phyloP scores from a whole-genome alignment of 2,113 vertebrate species.

The Propithecus coquereli region DNA sequence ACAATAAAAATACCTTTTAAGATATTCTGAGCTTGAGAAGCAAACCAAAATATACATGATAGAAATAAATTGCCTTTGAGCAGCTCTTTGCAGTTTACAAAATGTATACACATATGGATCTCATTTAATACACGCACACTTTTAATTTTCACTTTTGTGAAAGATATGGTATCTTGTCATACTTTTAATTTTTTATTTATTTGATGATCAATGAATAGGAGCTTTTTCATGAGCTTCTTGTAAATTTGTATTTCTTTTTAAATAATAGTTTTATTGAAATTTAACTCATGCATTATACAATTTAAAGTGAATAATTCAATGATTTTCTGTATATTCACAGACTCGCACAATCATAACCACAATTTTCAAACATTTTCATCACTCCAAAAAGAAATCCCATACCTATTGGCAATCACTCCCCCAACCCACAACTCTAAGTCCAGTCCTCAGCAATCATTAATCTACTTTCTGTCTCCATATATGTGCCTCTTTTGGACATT shows the following conservation, averaged over 20 bases:
- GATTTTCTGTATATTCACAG: background rate
- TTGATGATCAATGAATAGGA: background rate
- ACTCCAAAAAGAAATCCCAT: background rate
- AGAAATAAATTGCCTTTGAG: background rate
- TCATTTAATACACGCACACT: background rate
- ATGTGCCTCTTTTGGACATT: background rate
- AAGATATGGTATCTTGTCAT: background rate
- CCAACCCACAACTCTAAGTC: background rate
- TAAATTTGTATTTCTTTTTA: slow-evolving; percentile 17
- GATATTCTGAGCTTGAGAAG: slow-evolving; percentile 3
- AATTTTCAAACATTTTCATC: background rate
- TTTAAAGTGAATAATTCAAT: background rate
- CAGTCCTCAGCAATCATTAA: background rate
- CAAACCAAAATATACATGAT: background rate
- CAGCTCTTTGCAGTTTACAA: background rate
- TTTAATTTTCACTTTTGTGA: slow-evolving; percentile 13
- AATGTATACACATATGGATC: background rate
- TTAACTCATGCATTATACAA: background rate
- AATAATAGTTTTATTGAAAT: background rate
- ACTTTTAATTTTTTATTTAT: background rate
- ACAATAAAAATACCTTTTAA: background rate
- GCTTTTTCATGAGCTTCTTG: background rate
- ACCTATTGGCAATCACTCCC: background rate
- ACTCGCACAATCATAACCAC: background rate
- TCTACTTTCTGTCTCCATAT: background rate